Evolutionary conservation across 2,113 vertebrate genomes (phyloP).

Genomic region (Todiramphus chloris): DNA sequence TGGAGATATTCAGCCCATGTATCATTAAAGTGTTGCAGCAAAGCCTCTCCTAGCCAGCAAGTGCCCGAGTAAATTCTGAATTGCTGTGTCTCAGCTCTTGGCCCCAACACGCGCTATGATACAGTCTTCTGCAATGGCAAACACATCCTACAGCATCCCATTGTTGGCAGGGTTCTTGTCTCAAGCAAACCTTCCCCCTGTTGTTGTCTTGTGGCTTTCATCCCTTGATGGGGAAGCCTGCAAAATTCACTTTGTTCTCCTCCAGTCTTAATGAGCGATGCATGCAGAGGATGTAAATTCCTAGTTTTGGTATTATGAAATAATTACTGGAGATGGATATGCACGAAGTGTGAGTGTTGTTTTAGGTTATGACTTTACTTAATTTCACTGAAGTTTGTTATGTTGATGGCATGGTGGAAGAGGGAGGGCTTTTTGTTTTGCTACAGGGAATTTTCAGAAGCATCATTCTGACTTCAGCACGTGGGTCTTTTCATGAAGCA

Average conservation of each 20-base stretch:
- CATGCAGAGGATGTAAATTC: neutral
- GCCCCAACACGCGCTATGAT: accelerated
- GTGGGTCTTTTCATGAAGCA: neutral
- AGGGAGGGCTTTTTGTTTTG: neutral
- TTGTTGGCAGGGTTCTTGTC: neutral
- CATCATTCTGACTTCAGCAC: neutral
- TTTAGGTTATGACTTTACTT: neutral
- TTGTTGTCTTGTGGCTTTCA: neutral
- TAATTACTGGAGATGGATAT: neutral
- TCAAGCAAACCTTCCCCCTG: neutral
- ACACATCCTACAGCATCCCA: accelerated
- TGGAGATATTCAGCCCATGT: neutral
- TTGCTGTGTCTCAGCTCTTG: neutral
- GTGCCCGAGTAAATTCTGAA: neutral
- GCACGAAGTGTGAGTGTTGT: neutral
- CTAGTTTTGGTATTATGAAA: neutral
- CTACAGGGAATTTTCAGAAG: neutral
- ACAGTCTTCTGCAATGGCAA: accelerated
- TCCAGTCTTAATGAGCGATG: neutral
- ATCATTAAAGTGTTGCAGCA: neutral
- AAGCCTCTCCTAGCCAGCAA: neutral
- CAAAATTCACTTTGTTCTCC: neutral
- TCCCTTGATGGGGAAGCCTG: neutral
- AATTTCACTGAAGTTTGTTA: neutral
- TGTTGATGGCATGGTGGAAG: neutral